Conservation (phyloP, 1,140 invertebrate genomes). For the Zeugodacus cucurbitae region DNA sequence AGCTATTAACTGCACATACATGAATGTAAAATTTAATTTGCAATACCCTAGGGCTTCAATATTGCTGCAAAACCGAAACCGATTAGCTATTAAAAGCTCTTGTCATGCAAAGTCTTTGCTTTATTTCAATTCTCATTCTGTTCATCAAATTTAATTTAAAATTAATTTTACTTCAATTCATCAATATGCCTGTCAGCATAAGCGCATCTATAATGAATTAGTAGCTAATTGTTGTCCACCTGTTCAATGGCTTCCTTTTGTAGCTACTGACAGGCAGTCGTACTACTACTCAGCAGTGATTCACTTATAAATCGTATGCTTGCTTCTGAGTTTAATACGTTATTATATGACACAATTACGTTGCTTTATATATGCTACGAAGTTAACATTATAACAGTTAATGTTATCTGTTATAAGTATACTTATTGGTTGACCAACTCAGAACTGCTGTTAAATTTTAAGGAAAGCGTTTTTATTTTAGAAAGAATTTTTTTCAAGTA, state of each 20-base stretch:
- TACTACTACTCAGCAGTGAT: not conserved
- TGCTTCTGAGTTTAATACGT: not conserved
- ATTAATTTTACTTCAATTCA: not conserved
- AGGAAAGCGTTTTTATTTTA: too few relatives aligned
- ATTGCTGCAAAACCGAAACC: not conserved
- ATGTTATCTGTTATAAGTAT: too few relatives aligned
- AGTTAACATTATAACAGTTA: too few relatives aligned
- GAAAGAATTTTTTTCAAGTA: too few relatives aligned
- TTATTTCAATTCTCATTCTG: not conserved
- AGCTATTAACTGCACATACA: not conserved
- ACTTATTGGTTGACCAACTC: too few relatives aligned
- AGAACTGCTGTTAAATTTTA: too few relatives aligned
- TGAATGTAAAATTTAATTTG: not conserved
- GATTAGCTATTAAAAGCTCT: conserved; percentile 10
- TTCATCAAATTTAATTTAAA: not conserved
- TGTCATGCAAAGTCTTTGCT: not conserved
- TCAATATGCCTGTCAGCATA: not conserved
- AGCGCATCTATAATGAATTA: not conserved
- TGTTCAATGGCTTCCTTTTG: not conserved
- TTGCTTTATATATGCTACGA: too few relatives aligned
- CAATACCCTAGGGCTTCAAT: not conserved
- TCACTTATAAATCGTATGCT: not conserved
- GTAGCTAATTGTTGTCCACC: not conserved
- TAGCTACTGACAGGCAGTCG: not conserved
- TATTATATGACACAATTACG: too few relatives aligned